A percentile compares a stretch with the other conserved stretches of the same genome.
Evolutionary conservation across 2,888 invertebrate genomes (phyloP).

Genomic region (Limnephilus rhombicus): DNA sequence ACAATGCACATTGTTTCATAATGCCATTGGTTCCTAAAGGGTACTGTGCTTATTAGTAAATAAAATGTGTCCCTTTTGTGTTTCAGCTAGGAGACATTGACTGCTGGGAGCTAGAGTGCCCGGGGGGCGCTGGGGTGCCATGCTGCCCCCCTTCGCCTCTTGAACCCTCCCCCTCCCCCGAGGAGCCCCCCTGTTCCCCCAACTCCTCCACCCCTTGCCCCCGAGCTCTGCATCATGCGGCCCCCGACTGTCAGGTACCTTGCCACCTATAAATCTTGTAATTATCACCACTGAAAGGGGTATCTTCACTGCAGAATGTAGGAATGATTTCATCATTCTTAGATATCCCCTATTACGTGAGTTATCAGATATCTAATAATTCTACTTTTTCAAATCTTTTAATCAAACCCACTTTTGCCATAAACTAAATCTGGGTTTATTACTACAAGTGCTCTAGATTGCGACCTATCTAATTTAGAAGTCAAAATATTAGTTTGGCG

Average conservation of each 20-base stretch:
- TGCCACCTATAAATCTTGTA: background rate
- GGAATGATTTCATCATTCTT: background rate
- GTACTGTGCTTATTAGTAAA: no score
- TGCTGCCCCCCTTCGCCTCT: conserved; percentile 79
- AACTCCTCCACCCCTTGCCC: conserved; percentile 78
- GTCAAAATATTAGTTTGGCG: no score
- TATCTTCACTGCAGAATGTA: background rate
- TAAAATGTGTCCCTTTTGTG: conserved; percentile 41
- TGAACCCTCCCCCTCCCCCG: conserved; percentile 69
- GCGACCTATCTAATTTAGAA: no score
- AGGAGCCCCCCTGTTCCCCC: conserved; percentile 69
- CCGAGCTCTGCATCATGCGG: conserved; percentile 81
- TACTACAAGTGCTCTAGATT: no score
- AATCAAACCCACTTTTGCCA: background rate
- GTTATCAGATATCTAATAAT: no score
- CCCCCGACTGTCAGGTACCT: conserved; percentile 85
- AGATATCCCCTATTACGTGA: background rate
- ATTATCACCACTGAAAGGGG: background rate
- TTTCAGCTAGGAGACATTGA: conserved; percentile 89
- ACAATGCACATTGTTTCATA: no score
- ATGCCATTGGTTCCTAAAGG: no score
- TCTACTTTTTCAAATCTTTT: background rate
- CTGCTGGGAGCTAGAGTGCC: conserved; percentile 93
- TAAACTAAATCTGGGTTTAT: no score
- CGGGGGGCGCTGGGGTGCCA: conserved; percentile 76